Percentiles rank a stretch among this genome's conserved stretches.
These are phyloP conservation scores for Periphyllus acericola DNA, from an alignment of 2,888 invertebrate genomes.

Conservation along the genomic window DNA sequence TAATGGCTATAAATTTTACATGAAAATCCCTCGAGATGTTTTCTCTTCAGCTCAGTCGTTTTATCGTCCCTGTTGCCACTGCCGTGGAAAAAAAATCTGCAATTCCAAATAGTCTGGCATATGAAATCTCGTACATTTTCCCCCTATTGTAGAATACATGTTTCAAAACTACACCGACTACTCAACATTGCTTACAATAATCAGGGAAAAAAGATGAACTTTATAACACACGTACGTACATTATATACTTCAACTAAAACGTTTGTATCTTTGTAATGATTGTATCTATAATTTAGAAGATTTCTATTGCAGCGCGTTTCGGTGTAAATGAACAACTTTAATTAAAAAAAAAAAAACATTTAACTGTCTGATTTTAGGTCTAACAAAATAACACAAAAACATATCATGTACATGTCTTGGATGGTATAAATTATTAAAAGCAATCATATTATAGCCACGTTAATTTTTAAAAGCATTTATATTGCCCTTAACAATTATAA, in stretches of 20 bases:
- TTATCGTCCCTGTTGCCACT: conserved; percentile 48
- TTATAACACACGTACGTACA: neutral
- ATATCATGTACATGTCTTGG: too few species aligned
- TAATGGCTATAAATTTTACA: conserved; percentile 57
- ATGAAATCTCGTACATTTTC: conserved; percentile 57
- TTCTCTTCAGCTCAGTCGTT: conserved; percentile 58
- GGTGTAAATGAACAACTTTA: too few species aligned
- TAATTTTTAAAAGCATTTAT: too few species aligned
- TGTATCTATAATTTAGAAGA: neutral
- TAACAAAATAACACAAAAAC: too few species aligned
- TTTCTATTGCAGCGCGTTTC: neutral
- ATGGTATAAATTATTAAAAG: too few species aligned
- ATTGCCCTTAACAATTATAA: too few species aligned
- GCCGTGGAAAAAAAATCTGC: conserved; percentile 53
- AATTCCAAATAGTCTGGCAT: conserved; percentile 55
- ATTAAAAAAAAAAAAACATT: too few species aligned
- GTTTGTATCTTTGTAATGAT: neutral
- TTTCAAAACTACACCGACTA: conserved; percentile 43
- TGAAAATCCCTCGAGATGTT: conserved; percentile 61
- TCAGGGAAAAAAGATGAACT: conserved; percentile 32
- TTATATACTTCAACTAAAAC: neutral
- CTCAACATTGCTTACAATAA: conserved; percentile 28
- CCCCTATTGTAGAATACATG: conserved; percentile 31
- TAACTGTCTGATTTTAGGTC: too few species aligned
- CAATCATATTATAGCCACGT: too few species aligned